Evolutionary conservation across 2,113 vertebrate genomes (phyloP).

Genomic region (Junco hyemalis): DNA sequence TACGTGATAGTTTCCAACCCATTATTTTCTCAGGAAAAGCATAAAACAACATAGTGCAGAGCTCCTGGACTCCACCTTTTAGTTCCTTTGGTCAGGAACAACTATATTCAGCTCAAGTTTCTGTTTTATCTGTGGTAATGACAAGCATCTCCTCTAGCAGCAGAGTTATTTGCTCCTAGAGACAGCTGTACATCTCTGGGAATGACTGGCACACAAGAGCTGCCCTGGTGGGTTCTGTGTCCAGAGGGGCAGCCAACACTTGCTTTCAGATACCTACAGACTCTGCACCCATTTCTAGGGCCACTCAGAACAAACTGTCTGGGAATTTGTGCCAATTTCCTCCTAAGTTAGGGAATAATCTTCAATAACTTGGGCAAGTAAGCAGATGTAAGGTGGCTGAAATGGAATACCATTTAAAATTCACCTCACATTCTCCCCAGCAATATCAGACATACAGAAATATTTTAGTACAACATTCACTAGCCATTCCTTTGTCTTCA

Average conservation of each 20-base stretch:
- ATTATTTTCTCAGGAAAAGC: constrained; percentile 48
- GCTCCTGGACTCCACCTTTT: neutral
- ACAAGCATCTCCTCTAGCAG: neutral
- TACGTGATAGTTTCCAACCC: neutral
- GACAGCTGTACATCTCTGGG: neutral
- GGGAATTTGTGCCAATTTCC: neutral
- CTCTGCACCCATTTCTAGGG: neutral
- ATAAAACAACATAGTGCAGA: neutral
- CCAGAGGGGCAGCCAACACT: neutral
- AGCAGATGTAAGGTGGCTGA: neutral
- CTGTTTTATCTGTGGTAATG: neutral
- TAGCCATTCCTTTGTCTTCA: neutral
- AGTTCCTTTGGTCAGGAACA: neutral
- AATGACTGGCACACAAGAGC: neutral
- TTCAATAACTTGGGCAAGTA: neutral
- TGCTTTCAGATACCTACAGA: neutral
- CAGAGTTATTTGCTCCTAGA: neutral
- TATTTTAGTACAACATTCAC: neutral
- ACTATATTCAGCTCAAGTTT: neutral
- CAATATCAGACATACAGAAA: neutral
- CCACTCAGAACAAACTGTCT: neutral
- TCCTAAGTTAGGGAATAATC: neutral
- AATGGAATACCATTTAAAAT: neutral
- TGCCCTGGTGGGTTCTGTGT: neutral
- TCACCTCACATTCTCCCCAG: neutral